Evolutionary conservation across 2,888 invertebrate genomes (phyloP).

Genomic region (Therioaphis trifolii): DNA sequence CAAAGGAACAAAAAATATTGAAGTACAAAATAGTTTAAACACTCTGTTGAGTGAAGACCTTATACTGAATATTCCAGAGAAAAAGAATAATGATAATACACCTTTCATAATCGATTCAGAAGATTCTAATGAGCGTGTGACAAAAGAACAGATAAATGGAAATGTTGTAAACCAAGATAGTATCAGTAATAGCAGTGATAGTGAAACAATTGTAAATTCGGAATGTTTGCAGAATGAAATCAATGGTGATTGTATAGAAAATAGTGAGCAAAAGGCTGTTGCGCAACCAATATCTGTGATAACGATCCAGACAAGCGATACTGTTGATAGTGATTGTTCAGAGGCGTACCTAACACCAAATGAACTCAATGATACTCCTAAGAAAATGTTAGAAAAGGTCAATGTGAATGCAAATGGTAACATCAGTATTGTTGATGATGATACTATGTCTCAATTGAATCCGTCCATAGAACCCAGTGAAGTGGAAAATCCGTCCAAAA

Average conservation of each 20-base stretch:
- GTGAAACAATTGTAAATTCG: constrained; percentile 67
- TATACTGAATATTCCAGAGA: neutral
- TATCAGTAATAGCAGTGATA: constrained; percentile 66
- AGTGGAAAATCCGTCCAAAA: constrained; percentile 39
- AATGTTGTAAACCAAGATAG: constrained; percentile 63
- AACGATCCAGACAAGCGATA: constrained; percentile 70
- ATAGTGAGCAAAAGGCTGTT: constrained; percentile 31
- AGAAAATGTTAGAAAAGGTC: constrained; percentile 41
- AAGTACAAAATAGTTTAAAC: constrained; percentile 21
- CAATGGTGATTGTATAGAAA: constrained; percentile 48
- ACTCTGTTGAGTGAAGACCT: neutral
- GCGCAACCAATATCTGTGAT: constrained; percentile 55
- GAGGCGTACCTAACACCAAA: constrained; percentile 79
- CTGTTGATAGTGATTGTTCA: constrained; percentile 77
- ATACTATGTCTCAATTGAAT: constrained; percentile 17
- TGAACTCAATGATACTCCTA: constrained; percentile 69
- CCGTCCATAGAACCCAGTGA: constrained; percentile 39
- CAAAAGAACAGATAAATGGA: constrained; percentile 41
- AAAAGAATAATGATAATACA: constrained; percentile 4
- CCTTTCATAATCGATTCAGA: neutral
- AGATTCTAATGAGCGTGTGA: neutral
- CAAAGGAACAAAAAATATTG: neutral
- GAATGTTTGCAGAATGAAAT: constrained; percentile 61
- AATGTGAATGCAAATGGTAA: neutral
- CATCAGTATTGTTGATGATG: constrained; percentile 25